These are phyloP conservation scores for Octopus bimaculoides DNA, from an alignment of 1,140 invertebrate genomes.

Conservation along the genomic window DNA sequence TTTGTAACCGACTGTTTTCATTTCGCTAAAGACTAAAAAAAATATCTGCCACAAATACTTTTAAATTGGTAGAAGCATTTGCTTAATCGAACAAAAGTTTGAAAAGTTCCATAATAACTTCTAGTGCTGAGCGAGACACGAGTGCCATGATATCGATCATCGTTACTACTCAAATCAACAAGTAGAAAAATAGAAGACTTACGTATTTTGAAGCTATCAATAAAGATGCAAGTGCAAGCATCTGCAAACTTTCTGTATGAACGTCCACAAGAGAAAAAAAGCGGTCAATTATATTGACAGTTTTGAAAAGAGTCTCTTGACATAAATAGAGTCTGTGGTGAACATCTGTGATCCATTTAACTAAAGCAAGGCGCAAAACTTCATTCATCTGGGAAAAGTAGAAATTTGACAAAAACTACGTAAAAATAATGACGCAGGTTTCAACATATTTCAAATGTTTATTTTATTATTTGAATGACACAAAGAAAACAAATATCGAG, in stretches of 20 bases:
- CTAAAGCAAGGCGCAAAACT: constrained; percentile 28
- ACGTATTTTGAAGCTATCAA: constrained; percentile 41
- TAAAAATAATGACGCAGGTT: neutral
- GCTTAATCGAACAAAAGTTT: too few species aligned
- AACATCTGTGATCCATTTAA: constrained; percentile 37
- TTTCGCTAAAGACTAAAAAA: too few species aligned
- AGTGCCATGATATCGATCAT: neutral
- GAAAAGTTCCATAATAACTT: too few species aligned
- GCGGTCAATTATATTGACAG: constrained; percentile 41
- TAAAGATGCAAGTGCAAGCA: constrained; percentile 34
- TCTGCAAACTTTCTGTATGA: constrained; percentile 32
- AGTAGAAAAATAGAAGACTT: constrained; percentile 11
- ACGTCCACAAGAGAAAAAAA: constrained; percentile 34
- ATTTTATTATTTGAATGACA: neutral
- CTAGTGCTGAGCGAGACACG: too few species aligned
- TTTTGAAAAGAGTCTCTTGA: constrained; percentile 38
- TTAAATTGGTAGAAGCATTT: too few species aligned
- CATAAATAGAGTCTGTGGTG: constrained; percentile 32
- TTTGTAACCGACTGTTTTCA: too few species aligned
- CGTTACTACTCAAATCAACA: neutral
- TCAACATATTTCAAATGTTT: neutral
- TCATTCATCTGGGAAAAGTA: constrained; percentile 28
- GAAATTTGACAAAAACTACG: neutral
- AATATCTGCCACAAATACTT: too few species aligned
- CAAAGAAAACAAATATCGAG: neutral